phyloP scores from a whole-genome alignment of 1,140 invertebrate genomes.

The Drosophila persimilis region DNA sequence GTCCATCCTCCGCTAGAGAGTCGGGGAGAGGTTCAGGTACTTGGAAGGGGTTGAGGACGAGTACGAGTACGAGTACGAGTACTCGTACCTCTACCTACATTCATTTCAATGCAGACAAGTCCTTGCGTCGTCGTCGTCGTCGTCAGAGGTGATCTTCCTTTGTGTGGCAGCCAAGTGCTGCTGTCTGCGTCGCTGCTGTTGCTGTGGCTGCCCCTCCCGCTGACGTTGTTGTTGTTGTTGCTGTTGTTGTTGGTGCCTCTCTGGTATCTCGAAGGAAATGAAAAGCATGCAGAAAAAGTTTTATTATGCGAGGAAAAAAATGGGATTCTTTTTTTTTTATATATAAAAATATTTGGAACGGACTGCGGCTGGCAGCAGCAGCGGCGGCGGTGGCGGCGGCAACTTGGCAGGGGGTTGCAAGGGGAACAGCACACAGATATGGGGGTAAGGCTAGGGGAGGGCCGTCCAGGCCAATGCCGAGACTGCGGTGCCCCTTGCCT shows the following conservation, averaged over 20 bases:
- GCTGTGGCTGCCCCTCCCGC: constrained; percentile 15
- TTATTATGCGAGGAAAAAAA: constrained; percentile 66
- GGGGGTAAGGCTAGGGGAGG: constrained; percentile 45
- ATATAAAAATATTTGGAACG: constrained; percentile 76
- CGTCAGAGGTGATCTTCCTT: constrained; percentile 62
- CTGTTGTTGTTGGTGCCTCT: constrained; percentile 24
- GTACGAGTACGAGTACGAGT: constrained; percentile 44
- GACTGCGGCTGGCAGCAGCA: constrained; percentile 51
- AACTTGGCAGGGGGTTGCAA: constrained; percentile 35
- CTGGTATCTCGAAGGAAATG: constrained; percentile 69
- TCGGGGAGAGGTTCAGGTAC: constrained; percentile 73
- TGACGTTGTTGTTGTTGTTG: constrained; percentile 8
- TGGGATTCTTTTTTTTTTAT: constrained; percentile 64
- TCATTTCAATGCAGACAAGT: constrained; percentile 81
- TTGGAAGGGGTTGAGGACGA: constrained; percentile 32
- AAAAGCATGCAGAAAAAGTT: constrained; percentile 73
- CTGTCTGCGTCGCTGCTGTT: constrained; percentile 47
- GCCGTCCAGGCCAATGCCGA: constrained; percentile 34
- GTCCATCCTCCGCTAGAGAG: constrained; percentile 61
- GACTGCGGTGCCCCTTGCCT: constrained; percentile 48
- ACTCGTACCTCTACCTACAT: constrained; percentile 54
- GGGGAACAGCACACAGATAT: constrained; percentile 23
- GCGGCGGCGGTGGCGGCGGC: constrained; percentile 1
- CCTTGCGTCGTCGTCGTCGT: constrained; percentile 59
- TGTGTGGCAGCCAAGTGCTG: constrained; percentile 76